Evolutionary conservation across 2,113 vertebrate species (phyloP), one percentile per base, ranked within the genome.

Genomic region (Lophura nycthemera): DNA sequence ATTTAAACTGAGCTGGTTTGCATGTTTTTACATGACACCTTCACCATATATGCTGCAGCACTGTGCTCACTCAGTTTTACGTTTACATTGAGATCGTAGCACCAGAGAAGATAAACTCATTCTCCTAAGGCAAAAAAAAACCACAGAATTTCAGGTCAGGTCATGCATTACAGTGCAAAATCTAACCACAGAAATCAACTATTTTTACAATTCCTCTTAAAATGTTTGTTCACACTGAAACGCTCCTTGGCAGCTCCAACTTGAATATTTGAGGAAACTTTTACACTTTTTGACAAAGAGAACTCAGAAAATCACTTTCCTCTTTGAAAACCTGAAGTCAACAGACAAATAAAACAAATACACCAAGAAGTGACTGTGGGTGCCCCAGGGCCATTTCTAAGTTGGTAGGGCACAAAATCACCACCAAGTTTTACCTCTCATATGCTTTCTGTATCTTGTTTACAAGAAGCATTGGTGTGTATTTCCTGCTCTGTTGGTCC

Each of bases 401-500:
- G 52, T 54, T 54, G 14, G 27, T 29, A 29, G 60, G 69, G 48
- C 54, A 47, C 20, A 2, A 24, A 50, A 50, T 50, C 52, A 34
- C 32, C 54, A 25, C 14, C 17, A 40, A 48, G 60, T 45, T 56
- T 54, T 21, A 65, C 27, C 7, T 3, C 2, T 52, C n/a, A 43
- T 5, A 56, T 6, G 40, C 38, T 40, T 76, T 66, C 64, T 72
- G 42, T 65, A 50, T 24, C 59, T 34, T 54, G 36, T 42, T 75
- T 50, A 50, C 16, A 1, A 1, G 40, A 47, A 61, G 21, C 2
- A 1, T 2, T 9, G 54, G 20, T 22, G 19, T 6, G 1, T 27
- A 43, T 8, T 34, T 42, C 45, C 52, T 17, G 1, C 52, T 66
- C 42, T 21, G 27, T 22, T 34, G 66, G 66, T 16, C 67, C 56